Evolutionary conservation across 2,113 vertebrate genomes (phyloP), one percentile per base, ranked within the genome.

Genomic region (Pandion haliaetus): DNA sequence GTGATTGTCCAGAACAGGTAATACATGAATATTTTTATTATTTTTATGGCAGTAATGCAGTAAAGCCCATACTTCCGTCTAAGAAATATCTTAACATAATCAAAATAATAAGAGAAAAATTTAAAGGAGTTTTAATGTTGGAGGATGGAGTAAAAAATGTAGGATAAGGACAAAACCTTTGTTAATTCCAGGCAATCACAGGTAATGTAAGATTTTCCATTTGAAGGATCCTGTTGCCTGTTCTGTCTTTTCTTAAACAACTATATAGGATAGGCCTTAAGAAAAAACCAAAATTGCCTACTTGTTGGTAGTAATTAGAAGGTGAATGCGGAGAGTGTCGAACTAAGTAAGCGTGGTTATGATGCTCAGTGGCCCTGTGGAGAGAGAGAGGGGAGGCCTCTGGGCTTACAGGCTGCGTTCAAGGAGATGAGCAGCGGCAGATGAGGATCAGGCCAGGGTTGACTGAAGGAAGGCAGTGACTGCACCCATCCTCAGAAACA

Each of bases 1-100:
- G 52, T 86, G 49, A 86, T 95, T 95, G 85, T 93, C 85, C 85
- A 90, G 93, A 94, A 49, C 57, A 76, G 59, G 82, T 93, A 73
- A 76, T 69, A 66, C 9, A 29, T 55, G 17, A 63, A 67, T 65
- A 7, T 71, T 91, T 89, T 88, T 87, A 92, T 70, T 88, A 42
- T 12, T 96, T 82, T 69, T 79, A 65, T 47, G 55, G 23, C 12
- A 88, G 47, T 90, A 88, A 82, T 73, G 10, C 24, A 83, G 82
- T 93, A 73, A 79, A 65, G 2, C 14, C 34, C 42, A n/a, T 65
- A 47, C 4, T 82, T 72, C 45, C n/a, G n/a, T 90, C n/a, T 21
- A 57, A 82, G 84, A 87, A 96, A 76, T 88, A 85, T 31, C 70
- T 93, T 80, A 88, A 88, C 17, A 45, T 59, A 94, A 86, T 70